These are phyloP conservation scores for Alitta virens DNA, from an alignment of 2,888 invertebrate species.

Conservation along the genomic window DNA sequence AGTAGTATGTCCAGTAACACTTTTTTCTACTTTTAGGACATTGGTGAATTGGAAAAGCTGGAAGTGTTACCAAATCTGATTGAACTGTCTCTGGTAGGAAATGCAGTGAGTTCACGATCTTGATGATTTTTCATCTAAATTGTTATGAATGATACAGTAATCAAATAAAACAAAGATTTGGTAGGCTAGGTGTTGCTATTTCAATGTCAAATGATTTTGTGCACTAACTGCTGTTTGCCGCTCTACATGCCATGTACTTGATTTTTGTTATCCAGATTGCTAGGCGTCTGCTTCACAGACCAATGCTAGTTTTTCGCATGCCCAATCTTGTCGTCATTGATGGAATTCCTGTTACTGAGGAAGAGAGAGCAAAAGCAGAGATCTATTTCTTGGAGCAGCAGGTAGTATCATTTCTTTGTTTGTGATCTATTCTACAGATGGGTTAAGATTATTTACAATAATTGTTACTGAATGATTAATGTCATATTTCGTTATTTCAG, in stretches of 20 bases:
- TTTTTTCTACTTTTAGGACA: slow-evolving; percentile 36
- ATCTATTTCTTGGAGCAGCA: slow-evolving; percentile 53
- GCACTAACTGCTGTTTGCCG: too few relatives aligned
- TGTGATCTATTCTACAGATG: too few relatives aligned
- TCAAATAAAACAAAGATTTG: too few relatives aligned
- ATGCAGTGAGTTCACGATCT: slow-evolving; percentile 46
- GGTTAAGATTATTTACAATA: too few relatives aligned
- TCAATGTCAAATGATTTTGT: too few relatives aligned
- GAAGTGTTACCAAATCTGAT: slow-evolving; percentile 44
- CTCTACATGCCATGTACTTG: background rate
- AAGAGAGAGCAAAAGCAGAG: slow-evolving; percentile 54
- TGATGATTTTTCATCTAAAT: too few relatives aligned
- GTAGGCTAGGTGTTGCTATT: too few relatives aligned
- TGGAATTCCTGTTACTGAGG: slow-evolving; percentile 53
- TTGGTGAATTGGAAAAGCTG: slow-evolving; percentile 53
- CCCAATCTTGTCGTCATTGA: slow-evolving; percentile 53
- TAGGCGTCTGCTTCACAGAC: slow-evolving; percentile 51
- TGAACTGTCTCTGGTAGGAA: slow-evolving; percentile 55
- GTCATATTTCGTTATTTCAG: background rate
- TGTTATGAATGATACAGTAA: too few relatives aligned
- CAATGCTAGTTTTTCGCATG: slow-evolving; percentile 49
- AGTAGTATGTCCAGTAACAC: background rate
- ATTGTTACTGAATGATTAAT: too few relatives aligned
- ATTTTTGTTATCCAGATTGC: slow-evolving; percentile 39
- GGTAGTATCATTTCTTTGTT: slow-evolving; percentile 15